Evolutionary conservation across 1,140 invertebrate species (phyloP).

Genomic region (Eumaeus atala): DNA sequence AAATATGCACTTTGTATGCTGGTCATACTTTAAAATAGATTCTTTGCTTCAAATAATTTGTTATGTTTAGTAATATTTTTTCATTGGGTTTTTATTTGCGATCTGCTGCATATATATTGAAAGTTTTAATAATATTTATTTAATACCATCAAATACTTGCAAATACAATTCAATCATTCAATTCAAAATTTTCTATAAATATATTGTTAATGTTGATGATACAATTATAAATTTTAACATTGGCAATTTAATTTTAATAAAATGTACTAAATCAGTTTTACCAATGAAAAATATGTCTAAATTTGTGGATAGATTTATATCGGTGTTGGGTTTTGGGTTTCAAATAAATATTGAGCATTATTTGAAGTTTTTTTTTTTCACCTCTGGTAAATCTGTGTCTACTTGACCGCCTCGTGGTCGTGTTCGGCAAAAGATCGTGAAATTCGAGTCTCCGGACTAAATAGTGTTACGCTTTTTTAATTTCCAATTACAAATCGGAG

Average conservation of each 20-base stretch:
- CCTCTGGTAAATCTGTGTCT: too few species aligned
- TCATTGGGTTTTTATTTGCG: slow-evolving; percentile 46
- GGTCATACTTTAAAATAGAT: slow-evolving; percentile 35
- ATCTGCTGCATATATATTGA: slow-evolving; percentile 10
- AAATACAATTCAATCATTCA: slow-evolving; percentile 35
- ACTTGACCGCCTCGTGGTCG: too few species aligned
- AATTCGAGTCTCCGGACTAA: too few species aligned
- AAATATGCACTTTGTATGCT: slow-evolving; percentile 33
- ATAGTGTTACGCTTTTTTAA: too few species aligned
- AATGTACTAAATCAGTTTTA: slow-evolving; percentile 33
- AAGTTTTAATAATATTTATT: slow-evolving; percentile 28
- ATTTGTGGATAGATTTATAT: slow-evolving; percentile 25
- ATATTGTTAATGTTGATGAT: slow-evolving; percentile 38
- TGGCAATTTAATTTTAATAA: slow-evolving; percentile 31
- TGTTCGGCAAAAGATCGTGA: too few species aligned
- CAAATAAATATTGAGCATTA: slow-evolving; percentile 32
- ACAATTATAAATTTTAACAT: slow-evolving; percentile 31
- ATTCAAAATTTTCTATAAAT: slow-evolving; percentile 48
- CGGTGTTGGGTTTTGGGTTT: slow-evolving; percentile 36
- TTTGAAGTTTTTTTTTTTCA: slow-evolving; percentile 14
- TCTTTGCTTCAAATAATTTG: slow-evolving; percentile 9
- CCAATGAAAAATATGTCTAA: slow-evolving; percentile 49
- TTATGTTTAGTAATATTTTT: slow-evolving; percentile 36
- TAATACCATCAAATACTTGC: slow-evolving; percentile 26
- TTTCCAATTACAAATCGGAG: too few species aligned